Percentiles rank a stretch among this genome's conserved stretches.
Conservation (phyloP, 2,888 invertebrate genomes). For the Hyppa rectilinea region DNA sequence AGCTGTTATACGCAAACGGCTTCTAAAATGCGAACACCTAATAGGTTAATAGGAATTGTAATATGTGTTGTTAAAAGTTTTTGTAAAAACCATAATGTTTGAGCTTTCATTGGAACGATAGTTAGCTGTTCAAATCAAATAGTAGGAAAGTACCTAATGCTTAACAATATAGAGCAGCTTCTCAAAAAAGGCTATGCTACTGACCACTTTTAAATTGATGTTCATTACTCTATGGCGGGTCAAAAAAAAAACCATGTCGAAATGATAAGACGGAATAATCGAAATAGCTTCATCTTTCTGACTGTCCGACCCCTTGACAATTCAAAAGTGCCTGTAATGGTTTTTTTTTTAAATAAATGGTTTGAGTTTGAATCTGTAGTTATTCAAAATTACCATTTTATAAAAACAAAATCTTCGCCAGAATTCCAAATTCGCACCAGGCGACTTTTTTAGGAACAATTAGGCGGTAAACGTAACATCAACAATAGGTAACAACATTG, state of each 20-base stretch:
- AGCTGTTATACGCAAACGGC: too few relatives aligned
- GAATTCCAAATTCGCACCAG: slow-evolving; percentile 21
- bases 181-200: neutral
- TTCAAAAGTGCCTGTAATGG: too few relatives aligned
- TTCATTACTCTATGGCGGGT: neutral
- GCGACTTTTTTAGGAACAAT: neutral
- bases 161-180: neutral
- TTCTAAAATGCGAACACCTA: too few relatives aligned
- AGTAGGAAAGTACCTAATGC: neutral
- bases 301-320: too few relatives aligned
- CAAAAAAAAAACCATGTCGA: slow-evolving; percentile 4
- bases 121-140: neutral
- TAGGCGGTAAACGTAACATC: neutral
- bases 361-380: too few relatives aligned
- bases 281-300: too few relatives aligned
- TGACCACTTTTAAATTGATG: neutral
- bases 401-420: slow-evolving; percentile 26
- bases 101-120: neutral
- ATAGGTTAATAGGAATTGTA: neutral
- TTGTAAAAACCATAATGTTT: neutral
- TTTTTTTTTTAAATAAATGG: too few relatives aligned
- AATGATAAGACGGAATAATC: neutral
- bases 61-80: neutral
- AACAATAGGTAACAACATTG: slow-evolving; percentile 28
- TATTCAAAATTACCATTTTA: neutral